Conservation (phyloP, 2,888 invertebrate genomes). For the Polyommatus iphigenia region DNA sequence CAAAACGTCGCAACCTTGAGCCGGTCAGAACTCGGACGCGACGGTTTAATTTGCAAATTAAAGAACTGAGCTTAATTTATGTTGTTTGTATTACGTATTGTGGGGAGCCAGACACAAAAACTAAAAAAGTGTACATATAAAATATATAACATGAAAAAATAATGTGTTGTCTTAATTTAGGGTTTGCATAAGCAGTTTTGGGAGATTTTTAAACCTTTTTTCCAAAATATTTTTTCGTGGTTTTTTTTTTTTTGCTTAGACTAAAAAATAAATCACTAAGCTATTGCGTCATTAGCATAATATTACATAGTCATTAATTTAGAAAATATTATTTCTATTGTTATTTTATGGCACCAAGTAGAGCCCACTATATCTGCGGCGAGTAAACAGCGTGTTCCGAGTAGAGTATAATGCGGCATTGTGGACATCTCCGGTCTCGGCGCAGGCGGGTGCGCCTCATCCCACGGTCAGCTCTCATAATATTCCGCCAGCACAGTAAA, state of each 20-base stretch:
- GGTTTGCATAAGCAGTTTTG: not conserved
- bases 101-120: not conserved
- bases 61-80: slow-evolving; percentile 12
- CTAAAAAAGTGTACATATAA: not conserved
- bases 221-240: not conserved
- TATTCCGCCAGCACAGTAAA: not conserved
- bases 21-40: slow-evolving; percentile 17
- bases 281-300: not conserved
- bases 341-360: slow-evolving; percentile 35
- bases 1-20: not conserved
- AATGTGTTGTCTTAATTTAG: not conserved
- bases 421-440: slow-evolving; percentile 46
- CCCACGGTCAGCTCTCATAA: slow-evolving; percentile 32
- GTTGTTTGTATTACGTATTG: not conserved
- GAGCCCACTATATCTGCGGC: slow-evolving; percentile 38
- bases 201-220: not conserved
- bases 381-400: slow-evolving; percentile 49
- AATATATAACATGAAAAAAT: not conserved
- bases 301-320: not conserved
- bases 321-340: not conserved
- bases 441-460: slow-evolving; percentile 34
- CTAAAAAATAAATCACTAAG: not conserved
- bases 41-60: slow-evolving; percentile 29
- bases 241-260: not conserved
- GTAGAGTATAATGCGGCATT: slow-evolving; percentile 52